A percentile compares a stretch with the other conserved stretches of the same genome.
These are phyloP conservation scores for Hoplias malabaricus DNA, from an alignment of 2,113 vertebrate species.

Conservation along the genomic window DNA sequence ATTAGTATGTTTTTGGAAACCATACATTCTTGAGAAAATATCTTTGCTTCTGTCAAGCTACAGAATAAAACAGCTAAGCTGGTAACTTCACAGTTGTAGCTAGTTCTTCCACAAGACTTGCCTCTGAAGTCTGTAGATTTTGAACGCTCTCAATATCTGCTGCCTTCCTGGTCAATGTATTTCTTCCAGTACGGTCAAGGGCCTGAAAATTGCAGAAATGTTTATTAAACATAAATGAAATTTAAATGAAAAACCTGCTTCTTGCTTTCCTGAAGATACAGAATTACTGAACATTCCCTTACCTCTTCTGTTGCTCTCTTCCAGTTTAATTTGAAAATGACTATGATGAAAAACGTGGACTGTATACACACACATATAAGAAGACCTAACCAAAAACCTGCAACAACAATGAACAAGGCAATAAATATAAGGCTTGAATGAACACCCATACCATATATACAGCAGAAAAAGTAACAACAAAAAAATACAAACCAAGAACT, in stretches of 20 bases:
- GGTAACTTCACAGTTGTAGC: too few relatives aligned
- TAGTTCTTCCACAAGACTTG: not conserved
- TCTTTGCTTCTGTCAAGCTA: too few relatives aligned
- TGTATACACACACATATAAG: conserved; percentile 75
- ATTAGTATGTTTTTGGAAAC: too few relatives aligned
- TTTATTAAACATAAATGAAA: not conserved
- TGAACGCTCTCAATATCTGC: not conserved
- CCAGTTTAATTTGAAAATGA: conserved; percentile 83
- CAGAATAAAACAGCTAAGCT: too few relatives aligned
- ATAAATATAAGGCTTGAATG: not conserved
- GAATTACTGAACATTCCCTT: not conserved
- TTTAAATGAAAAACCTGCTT: too few relatives aligned
- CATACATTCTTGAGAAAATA: too few relatives aligned
- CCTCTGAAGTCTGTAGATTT: conserved; percentile 4
- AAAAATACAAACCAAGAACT: conserved; percentile 71
- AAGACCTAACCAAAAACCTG: conserved; percentile 87
- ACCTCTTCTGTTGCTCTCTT: conserved; percentile 82
- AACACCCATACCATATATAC: not conserved
- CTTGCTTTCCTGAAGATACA: not conserved
- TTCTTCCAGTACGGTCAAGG: conserved; percentile 16
- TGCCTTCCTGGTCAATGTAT: not conserved
- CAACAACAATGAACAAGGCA: not conserved
- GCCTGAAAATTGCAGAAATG: conserved; percentile 28
- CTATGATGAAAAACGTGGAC: conserved; percentile 71
- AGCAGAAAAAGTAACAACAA: not conserved